Evolutionary conservation across 2,113 vertebrate genomes (phyloP).

Genomic region (Channa argus): DNA sequence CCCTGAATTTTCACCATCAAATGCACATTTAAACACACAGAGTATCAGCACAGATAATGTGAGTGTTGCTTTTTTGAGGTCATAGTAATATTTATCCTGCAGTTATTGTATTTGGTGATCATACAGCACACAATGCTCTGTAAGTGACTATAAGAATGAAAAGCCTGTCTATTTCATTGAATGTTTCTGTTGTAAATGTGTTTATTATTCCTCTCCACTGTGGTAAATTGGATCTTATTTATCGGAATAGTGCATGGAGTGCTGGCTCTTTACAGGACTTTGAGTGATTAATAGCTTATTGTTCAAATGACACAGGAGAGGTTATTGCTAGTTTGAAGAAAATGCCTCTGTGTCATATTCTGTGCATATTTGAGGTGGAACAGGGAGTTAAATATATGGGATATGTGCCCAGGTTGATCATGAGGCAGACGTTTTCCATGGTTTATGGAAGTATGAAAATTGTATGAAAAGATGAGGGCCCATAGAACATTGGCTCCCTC

Average conservation of each 20-base stretch:
- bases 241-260: slow-evolving; percentile 48
- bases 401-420: slow-evolving; percentile 58
- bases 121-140: slow-evolving; percentile 16
- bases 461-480: slow-evolving; percentile 47
- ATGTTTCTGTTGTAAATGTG: slow-evolving; percentile 11
- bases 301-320: slow-evolving; percentile 59
- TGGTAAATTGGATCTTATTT: slow-evolving; percentile 32
- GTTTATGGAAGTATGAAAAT: slow-evolving; percentile 56
- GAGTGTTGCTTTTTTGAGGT: neutral
- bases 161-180: slow-evolving; percentile 14
- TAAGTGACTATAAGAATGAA: slow-evolving; percentile 9
- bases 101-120: slow-evolving; percentile 11
- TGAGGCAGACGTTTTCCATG: slow-evolving; percentile 48
- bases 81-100: slow-evolving; percentile 10
- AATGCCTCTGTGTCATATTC: slow-evolving; percentile 51
- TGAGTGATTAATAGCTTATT: slow-evolving; percentile 48
- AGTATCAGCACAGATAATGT: slow-evolving; percentile 12
- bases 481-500: slow-evolving; percentile 32
- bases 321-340: slow-evolving; percentile 44
- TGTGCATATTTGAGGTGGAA: slow-evolving; percentile 65
- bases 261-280: slow-evolving; percentile 17
- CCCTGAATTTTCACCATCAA: slow-evolving; percentile 45
- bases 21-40: slow-evolving; percentile 29
- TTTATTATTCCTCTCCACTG: slow-evolving; percentile 24
- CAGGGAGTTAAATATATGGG: slow-evolving; percentile 54